phyloP scores from a whole-genome alignment of 2,888 invertebrate genomes.

The Chaitophorus viminalis region DNA sequence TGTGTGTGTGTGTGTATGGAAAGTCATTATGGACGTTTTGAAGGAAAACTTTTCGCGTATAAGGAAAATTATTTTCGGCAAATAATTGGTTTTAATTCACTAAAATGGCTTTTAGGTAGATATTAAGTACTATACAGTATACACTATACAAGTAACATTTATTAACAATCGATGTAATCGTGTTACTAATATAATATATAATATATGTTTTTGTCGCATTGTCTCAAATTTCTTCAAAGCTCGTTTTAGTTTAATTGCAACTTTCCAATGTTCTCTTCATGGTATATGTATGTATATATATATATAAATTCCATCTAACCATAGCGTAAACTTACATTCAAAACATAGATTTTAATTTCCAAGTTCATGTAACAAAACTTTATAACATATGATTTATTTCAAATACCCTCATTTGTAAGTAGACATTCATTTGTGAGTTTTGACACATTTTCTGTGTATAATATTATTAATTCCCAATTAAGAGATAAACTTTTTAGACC shows the following conservation, averaged over 20 bases:
- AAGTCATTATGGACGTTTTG: too few species aligned
- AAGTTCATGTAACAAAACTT: slow-evolving; percentile 17
- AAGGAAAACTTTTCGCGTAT: neutral
- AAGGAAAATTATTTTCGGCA: neutral
- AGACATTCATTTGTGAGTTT: neutral
- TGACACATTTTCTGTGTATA: neutral
- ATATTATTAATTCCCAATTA: neutral
- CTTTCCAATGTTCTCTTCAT: neutral
- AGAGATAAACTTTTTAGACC: slow-evolving; percentile 11
- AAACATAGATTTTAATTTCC: slow-evolving; percentile 35
- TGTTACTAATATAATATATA: neutral
- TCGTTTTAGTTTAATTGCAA: slow-evolving; percentile 21
- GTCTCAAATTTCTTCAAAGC: slow-evolving; percentile 13
- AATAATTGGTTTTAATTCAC: slow-evolving; percentile 5
- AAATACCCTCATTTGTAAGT: neutral
- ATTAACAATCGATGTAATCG: neutral
- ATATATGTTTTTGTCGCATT: neutral
- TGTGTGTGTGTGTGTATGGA: neutral
- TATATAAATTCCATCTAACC: too few species aligned
- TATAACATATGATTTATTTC: neutral
- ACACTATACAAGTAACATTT: neutral
- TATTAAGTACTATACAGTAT: neutral
- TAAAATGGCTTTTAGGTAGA: neutral
- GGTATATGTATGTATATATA: too few species aligned
- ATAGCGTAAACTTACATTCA: neutral